Percentiles rank a stretch among this genome's conserved stretches.
These are phyloP conservation scores for Lithobates pipiens DNA, from an alignment of 2,797 vertebrate genomes.

Conservation along the genomic window DNA sequence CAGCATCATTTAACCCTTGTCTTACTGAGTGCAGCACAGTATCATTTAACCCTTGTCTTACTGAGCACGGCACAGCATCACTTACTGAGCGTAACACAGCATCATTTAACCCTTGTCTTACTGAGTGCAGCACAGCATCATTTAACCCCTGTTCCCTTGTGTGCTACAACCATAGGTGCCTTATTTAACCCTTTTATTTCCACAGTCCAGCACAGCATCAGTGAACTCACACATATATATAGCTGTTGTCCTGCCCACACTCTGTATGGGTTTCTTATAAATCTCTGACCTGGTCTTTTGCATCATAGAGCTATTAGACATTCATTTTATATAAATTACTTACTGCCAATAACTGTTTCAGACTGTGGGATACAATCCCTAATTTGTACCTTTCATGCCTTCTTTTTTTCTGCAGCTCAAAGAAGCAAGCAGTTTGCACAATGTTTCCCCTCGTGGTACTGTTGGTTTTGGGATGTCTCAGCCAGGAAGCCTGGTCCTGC, in stretches of 20 bases:
- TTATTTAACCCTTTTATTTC: too few relatives aligned
- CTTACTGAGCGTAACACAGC: too few relatives aligned
- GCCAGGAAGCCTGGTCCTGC: slow-evolving; percentile 61
- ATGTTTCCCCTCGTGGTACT: slow-evolving; percentile 33
- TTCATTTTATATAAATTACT: background rate
- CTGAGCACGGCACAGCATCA: too few relatives aligned
- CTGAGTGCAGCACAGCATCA: background rate
- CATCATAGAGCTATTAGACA: too few relatives aligned
- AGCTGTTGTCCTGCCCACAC: too few relatives aligned
- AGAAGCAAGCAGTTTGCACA: background rate
- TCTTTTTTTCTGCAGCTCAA: background rate
- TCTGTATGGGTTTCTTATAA: too few relatives aligned
- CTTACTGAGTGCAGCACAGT: too few relatives aligned
- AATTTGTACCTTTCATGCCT: background rate
- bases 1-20: too few relatives aligned
- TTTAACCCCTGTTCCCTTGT: background rate
- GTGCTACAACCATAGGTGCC: background rate
- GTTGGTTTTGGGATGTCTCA: slow-evolving; percentile 17
- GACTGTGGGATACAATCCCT: background rate
- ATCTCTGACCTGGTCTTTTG: too few relatives aligned
- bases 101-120: background rate
- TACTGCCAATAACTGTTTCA: background rate
- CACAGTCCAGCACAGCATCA: background rate
- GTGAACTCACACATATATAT: background rate
- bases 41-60: too few relatives aligned